Evolutionary conservation across 2,113 vertebrate genomes (phyloP).

Genomic region (Campylomormyrus tamandua): DNA sequence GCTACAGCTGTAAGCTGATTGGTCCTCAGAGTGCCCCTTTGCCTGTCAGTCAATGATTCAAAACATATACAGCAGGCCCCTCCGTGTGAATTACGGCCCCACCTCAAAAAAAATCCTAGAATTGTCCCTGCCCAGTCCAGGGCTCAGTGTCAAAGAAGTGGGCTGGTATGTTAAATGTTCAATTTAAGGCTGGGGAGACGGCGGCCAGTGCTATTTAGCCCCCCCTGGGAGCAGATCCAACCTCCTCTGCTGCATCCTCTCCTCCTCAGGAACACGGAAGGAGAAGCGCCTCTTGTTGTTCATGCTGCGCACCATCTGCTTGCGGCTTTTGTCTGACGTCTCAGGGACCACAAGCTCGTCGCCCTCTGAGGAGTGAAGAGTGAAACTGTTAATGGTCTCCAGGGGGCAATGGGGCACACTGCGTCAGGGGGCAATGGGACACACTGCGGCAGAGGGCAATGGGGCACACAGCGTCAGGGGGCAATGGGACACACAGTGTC

Average conservation of each 20-base stretch:
- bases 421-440: too few species aligned
- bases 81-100: not conserved
- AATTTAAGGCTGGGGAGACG: not conserved
- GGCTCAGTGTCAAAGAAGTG: not conserved
- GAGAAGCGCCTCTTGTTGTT: constrained; percentile 96
- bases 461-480: too few species aligned
- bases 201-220: not conserved
- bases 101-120: not conserved
- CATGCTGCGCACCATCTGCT: constrained; percentile 94
- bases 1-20: not conserved
- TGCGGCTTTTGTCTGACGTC: constrained; percentile 93
- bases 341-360: constrained; percentile 95
- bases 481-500: too few species aligned
- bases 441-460: not conserved
- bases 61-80: not conserved
- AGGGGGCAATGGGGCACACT: not conserved
- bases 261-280: constrained; percentile 92
- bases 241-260: constrained; percentile 93
- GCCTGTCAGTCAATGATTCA: not conserved
- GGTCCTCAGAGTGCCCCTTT: not conserved
- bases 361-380: constrained; percentile 69
- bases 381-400: not conserved
- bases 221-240: constrained; percentile 34
- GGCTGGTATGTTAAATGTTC: not conserved
- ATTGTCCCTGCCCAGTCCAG: not conserved